These are phyloP conservation scores for Biston stratarius DNA, from an alignment of 2,888 invertebrate genomes.

Conservation along the genomic window DNA sequence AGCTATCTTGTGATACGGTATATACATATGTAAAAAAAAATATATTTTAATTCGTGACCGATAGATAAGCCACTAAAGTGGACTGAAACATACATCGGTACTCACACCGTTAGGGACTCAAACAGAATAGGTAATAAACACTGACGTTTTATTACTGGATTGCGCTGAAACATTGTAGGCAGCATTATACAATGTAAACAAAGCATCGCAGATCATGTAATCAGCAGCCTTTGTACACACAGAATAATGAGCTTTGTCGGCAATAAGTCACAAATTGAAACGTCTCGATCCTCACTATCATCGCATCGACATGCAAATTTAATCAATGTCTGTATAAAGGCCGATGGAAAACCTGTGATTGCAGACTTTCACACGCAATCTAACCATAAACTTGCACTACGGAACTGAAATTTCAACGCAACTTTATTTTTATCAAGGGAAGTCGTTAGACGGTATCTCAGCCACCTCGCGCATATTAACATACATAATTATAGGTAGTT, in stretches of 20 bases:
- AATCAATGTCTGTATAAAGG: constrained; percentile 84
- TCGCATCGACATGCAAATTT: constrained; percentile 78
- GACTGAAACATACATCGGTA: background rate
- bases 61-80: background rate
- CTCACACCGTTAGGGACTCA: constrained; percentile 3
- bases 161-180: constrained; percentile 7
- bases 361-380: constrained; percentile 77
- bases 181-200: constrained; percentile 20
- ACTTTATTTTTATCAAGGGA: constrained; percentile 85
- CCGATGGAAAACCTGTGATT: constrained; percentile 76
- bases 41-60: no score
- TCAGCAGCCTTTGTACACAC: constrained; percentile 31
- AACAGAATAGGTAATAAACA: constrained; percentile 17
- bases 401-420: constrained; percentile 86
- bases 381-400: constrained; percentile 82
- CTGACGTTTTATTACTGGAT: constrained; percentile 14
- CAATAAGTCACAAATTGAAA: constrained; percentile 52
- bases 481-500: constrained; percentile 85
- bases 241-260: constrained; percentile 35
- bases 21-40: no score
- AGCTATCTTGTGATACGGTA: no score
- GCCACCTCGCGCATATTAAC: constrained; percentile 83
- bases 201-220: constrained; percentile 22
- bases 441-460: constrained; percentile 85
- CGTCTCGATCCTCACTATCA: constrained; percentile 63